phyloP scores from a whole-genome alignment of 2,797 vertebrate genomes.

The Cryptoblepharus egeriae region DNA sequence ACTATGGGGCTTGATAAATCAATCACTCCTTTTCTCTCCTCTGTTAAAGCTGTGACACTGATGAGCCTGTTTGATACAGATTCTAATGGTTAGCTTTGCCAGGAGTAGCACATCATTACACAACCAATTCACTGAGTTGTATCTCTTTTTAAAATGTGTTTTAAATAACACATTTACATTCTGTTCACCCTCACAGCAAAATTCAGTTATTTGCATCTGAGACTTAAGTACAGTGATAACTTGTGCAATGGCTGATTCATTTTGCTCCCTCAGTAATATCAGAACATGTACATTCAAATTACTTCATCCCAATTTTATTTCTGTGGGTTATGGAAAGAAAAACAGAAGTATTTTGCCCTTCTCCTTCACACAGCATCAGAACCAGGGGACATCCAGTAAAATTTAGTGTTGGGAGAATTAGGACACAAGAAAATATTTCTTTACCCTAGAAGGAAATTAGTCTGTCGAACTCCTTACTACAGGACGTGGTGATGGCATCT shows the following conservation, averaged over 20 bases:
- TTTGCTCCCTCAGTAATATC: neutral
- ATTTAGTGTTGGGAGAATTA: too few species aligned
- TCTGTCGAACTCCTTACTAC: too few species aligned
- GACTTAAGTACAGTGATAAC: neutral
- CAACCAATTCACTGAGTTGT: neutral
- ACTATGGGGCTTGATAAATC: too few species aligned
- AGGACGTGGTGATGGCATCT: too few species aligned
- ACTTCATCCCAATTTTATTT: neutral
- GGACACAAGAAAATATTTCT: too few species aligned
- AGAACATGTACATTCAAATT: too few species aligned
- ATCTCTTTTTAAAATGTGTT: rapidly evolving
- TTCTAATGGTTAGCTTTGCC: rapidly evolving
- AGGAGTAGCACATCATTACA: rapidly evolving
- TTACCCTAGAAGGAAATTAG: too few species aligned
- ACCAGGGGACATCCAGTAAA: too few species aligned
- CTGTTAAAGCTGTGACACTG: neutral
- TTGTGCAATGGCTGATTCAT: rapidly evolving
- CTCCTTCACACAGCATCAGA: too few species aligned
- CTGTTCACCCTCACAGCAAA: rapidly evolving
- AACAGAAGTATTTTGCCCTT: too few species aligned
- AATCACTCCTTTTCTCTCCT: neutral
- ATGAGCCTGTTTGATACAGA: rapidly evolving
- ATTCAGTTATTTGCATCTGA: neutral
- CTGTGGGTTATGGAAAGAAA: neutral
- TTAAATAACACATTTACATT: rapidly evolving